Base-by-base conservation (phyloP, 1,140 invertebrate genomes). In the Leptinotarsa lineolata region DNA sequence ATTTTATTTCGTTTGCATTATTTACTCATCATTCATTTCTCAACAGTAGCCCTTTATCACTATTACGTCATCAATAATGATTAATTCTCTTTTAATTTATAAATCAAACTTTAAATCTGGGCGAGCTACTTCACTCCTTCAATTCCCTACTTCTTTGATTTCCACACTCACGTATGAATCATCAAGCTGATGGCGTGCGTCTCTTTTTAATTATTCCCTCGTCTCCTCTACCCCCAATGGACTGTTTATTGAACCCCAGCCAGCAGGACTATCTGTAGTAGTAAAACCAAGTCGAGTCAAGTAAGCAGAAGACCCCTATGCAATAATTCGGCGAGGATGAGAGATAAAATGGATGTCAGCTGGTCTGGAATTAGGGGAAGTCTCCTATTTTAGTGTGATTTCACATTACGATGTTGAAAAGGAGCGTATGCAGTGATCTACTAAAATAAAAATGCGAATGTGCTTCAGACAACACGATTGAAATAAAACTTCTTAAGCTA, bases 301-400 rank as follows among this genome's bases (percentile, higher is more conserved):
- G 48, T 54, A 54, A 54, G 48, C 48, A 54, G 48, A 54, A 18
- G 45, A 54, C 48, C 48, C 48, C 48, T 54, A 54, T 54, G 48
- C 48, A 54, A 54, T 54, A n/a, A 54, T 54, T 54, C 16, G 48
- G 48, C 48, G 48, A 18, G 48, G 48, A 16, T 54, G 48, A 54
- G 48, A 54, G 48, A 54, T 54, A n/a, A 54, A 54, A 54, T 54
- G 48, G 48, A 54, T 54, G 48, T 54, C 48, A 54, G 48, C 48
- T 54, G 48, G 16, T 54, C 16, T 54, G 15, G 13, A 15, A 54
- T 54, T 4, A 54, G 48, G 48, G 48, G n/a, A 54, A 54, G 48
- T 13, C 6, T 54, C 4, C 4, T 54, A 16, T n/a, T 18, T 54
- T 8, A 18, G 6, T 16, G 48, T 15, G 48, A 54, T 54, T n/a